Evolutionary conservation across 2,888 invertebrate species (phyloP).

Genomic region (Ochropleura leucogaster): DNA sequence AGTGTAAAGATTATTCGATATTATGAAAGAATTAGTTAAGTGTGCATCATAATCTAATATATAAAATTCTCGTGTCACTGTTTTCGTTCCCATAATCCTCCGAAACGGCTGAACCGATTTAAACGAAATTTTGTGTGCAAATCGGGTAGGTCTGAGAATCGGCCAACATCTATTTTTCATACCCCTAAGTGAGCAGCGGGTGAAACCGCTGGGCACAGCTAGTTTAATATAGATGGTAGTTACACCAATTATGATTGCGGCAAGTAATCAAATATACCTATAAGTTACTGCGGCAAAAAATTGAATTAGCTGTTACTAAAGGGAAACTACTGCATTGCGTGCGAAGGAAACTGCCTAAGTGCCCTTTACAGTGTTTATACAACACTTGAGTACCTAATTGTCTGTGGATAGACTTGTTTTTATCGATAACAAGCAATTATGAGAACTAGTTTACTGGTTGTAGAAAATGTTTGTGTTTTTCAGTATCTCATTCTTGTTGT

Average conservation of each 20-base stretch:
- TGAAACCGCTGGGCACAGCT: no score
- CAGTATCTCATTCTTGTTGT: neutral
- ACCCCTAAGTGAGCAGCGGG: no score
- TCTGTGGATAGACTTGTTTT: conserved; percentile 38
- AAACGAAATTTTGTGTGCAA: no score
- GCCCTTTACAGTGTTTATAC: conserved; percentile 58
- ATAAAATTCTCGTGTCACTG: no score
- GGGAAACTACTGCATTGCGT: conserved; percentile 67
- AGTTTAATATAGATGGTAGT: neutral
- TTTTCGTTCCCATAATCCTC: no score
- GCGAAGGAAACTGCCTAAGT: conserved; percentile 55
- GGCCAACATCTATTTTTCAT: no score
- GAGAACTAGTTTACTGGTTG: conserved; percentile 25
- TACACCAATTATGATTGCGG: conserved; percentile 13
- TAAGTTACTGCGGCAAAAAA: conserved; percentile 48
- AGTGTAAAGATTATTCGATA: neutral
- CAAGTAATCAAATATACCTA: conserved; percentile 27
- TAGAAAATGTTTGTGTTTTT: conserved; percentile 9
- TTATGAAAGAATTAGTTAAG: conserved; percentile 6
- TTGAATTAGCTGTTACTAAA: conserved; percentile 64
- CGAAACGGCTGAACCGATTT: no score
- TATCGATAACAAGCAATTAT: conserved; percentile 46
- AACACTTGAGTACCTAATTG: conserved; percentile 53
- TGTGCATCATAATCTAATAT: neutral
- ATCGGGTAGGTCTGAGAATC: no score